Conservation (phyloP, 2,888 invertebrate species). For the Drosophila neotestacea region DNA sequence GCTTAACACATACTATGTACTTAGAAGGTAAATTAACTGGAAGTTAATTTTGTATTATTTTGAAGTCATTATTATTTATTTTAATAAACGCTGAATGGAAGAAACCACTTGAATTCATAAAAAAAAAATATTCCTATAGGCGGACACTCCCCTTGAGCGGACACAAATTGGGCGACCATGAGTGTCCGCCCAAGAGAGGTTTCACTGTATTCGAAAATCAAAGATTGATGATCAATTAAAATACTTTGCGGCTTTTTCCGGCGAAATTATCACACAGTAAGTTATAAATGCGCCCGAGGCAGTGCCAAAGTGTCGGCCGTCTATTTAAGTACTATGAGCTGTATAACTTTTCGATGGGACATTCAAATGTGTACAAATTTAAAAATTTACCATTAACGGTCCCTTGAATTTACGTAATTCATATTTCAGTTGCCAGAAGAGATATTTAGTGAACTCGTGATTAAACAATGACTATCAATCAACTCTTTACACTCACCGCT, state of each 20-base stretch:
- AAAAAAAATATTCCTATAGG: no score
- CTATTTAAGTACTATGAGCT: constrained; percentile 21
- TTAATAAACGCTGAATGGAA: no score
- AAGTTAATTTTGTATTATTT: no score
- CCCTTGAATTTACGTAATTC: neutral
- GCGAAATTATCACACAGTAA: constrained; percentile 66
- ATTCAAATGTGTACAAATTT: constrained; percentile 40
- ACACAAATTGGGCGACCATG: no score
- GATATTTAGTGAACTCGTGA: neutral
- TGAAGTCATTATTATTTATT: no score
- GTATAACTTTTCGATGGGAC: constrained; percentile 12
- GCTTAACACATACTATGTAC: no score
- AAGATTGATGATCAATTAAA: constrained; percentile 79
- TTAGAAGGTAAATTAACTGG: no score
- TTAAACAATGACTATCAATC: constrained; percentile 23
- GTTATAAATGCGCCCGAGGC: constrained; percentile 54
- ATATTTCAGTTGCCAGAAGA: no score
- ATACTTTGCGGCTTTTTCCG: constrained; percentile 49
- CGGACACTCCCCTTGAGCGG: no score
- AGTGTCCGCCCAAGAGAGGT: no score
- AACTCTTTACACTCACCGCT: constrained; percentile 36
- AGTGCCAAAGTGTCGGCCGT: constrained; percentile 22
- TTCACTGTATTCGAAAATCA: constrained; percentile 29
- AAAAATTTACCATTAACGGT: constrained; percentile 29
- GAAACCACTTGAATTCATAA: no score